Evolutionary conservation across 2,797 vertebrate genomes (phyloP), one percentile per base, ranked within the genome.

Genomic region (Hyperoplus lanceolatus): DNA sequence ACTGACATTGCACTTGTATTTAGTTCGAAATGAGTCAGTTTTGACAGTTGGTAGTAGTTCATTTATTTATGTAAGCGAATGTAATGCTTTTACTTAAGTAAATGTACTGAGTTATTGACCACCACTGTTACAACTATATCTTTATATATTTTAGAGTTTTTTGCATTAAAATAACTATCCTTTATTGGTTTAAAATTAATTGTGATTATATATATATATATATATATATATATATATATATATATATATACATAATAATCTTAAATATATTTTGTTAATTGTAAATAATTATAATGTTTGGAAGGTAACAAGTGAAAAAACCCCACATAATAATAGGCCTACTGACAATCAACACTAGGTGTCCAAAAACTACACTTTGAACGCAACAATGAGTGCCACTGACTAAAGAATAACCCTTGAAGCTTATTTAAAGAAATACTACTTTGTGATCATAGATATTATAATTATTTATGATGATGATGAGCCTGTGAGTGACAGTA

Each of bases 401-500:
- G 11, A 42, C 16, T 39, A 5, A 21, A 12, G 1, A 29, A 21
- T 16, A 9, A 6, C 0, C n/a, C 5, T 7, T 39, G 1, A 10
- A 21, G 4, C 13, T 63, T 38, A n/a, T 15, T 15, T 45, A 62
- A 29, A 29, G 29, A 29, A 29, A 29, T 29, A 29, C 29, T 29
- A 29, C 29, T 3, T 29, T 29, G 29, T 29, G 2, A 29, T 29
- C 29, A n/a, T 3, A 8, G 5, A 8, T 75, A 9, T 45, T 75
- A 4, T 18, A 1, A 56, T 51, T 39, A 6, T 48, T 70, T 66
- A 29, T 58, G 41, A 18, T 41, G 6, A 18, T 15, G 14, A 29
- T 29, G 16, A 11, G 54, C 4, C 71, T 61, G 70, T 90, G 86
- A 90, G 87, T 75, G 77, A 90, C 6, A 9, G 15, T 65, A 51